These are phyloP conservation scores for Drosophila bocki DNA, from an alignment of 1,140 invertebrate species.

Conservation along the genomic window DNA sequence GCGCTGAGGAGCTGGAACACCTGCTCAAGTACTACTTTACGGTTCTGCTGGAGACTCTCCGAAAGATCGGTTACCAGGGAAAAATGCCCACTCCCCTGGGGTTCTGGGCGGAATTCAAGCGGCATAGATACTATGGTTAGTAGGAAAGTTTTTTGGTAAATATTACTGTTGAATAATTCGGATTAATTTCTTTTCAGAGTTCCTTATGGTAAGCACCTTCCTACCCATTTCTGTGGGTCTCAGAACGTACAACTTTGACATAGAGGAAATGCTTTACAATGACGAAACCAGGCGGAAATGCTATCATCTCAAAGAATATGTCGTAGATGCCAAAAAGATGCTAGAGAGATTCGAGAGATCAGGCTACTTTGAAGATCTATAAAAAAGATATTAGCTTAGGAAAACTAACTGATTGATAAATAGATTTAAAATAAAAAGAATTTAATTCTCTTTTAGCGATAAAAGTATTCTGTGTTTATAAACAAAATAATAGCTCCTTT, in stretches of 20 bases:
- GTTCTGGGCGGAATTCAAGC: constrained; percentile 40
- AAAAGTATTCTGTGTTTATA: not conserved
- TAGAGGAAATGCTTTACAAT: constrained; percentile 17
- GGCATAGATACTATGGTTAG: constrained; percentile 47
- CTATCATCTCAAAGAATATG: constrained; percentile 12
- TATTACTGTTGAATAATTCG: not conserved
- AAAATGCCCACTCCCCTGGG: constrained; percentile 35
- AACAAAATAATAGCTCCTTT: not conserved
- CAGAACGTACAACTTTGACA: not conserved
- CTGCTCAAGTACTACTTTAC: constrained; percentile 60
- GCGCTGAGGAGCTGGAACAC: constrained; percentile 28
- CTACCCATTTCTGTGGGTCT: constrained; percentile 34
- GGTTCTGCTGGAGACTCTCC: constrained; percentile 43
- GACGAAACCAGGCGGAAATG: constrained; percentile 27
- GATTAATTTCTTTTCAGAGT: constrained; percentile 29
- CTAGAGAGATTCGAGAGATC: constrained; percentile 49
- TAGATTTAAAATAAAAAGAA: too few relatives aligned
- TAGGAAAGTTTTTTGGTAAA: too few relatives aligned
- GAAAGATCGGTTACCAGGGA: constrained; percentile 55
- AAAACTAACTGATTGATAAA: too few relatives aligned
- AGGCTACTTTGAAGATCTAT: constrained; percentile 52
- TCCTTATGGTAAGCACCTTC: constrained; percentile 35
- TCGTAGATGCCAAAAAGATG: constrained; percentile 47
- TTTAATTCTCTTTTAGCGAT: too few relatives aligned
- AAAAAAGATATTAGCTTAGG: not conserved